A percentile compares a stretch with the other conserved stretches of the same genome.
Conservation (phyloP, 2,113 vertebrate genomes). For the Ovibos moschatus region DNA sequence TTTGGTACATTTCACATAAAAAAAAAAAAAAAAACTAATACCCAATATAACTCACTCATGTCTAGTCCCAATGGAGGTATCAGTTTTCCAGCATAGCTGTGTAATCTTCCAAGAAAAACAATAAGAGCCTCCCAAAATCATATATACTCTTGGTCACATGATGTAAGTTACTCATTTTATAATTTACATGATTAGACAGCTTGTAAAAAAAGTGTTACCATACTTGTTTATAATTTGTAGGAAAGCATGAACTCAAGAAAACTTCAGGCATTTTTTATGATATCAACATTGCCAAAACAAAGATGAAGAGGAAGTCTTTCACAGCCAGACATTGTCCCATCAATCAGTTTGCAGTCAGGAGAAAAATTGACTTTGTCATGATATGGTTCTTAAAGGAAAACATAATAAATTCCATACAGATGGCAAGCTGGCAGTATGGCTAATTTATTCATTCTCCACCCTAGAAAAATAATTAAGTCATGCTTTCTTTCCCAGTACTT, state of each 20-base stretch:
- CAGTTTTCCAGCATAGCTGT: conserved; percentile 37
- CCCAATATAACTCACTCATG: accelerated
- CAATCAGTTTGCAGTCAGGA: conserved; percentile 81
- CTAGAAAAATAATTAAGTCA: conserved; percentile 87
- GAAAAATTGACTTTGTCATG: conserved; percentile 86
- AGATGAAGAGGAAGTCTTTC: conserved; percentile 78
- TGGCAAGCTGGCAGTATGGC: conserved; percentile 80
- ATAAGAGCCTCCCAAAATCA: conserved; percentile 1
- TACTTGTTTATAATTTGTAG: conserved; percentile 75
- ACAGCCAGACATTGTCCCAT: conserved; percentile 74
- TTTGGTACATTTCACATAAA: not conserved
- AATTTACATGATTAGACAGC: conserved; percentile 66
- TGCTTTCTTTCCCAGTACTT: conserved; percentile 83
- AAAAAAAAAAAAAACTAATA: not conserved
- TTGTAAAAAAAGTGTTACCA: conserved; percentile 61
- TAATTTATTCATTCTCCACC: conserved; percentile 90
- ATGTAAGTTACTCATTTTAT: conserved; percentile 51
- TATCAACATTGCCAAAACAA: conserved; percentile 57
- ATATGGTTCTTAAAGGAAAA: conserved; percentile 84
- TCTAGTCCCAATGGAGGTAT: not conserved
- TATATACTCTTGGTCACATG: conserved; percentile 42
- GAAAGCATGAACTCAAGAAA: conserved; percentile 65
- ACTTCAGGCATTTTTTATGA: conserved; percentile 71
- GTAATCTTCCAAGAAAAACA: not conserved
- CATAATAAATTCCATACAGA: conserved; percentile 86